A percentile compares a stretch with the other conserved stretches of the same genome.
Conservation (phyloP, 2,113 vertebrate genomes). For the Cathartes aura region DNA sequence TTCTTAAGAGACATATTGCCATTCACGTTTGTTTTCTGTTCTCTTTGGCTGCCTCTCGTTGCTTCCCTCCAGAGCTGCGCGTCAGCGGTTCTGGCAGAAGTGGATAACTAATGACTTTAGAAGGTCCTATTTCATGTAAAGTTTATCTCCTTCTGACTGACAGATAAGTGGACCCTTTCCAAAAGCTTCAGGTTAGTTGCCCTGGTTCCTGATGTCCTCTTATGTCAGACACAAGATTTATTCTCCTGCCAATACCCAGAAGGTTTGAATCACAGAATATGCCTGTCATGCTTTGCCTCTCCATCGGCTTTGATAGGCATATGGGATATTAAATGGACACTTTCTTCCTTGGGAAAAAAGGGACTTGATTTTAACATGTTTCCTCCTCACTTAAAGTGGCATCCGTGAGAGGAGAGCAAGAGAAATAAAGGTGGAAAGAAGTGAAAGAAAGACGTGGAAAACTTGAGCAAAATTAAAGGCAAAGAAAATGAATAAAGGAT, state of each 20-base stretch:
- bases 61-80: conserved; percentile 26
- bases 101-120: conserved; percentile 14
- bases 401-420: not conserved
- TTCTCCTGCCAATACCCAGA: conserved; percentile 46
- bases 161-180: conserved; percentile 39
- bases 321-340: conserved; percentile 14
- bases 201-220: conserved; percentile 4
- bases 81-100: conserved; percentile 44
- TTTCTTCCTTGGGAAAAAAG: conserved; percentile 15
- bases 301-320: not conserved
- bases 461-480: not conserved
- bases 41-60: conserved; percentile 43
- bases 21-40: conserved; percentile 57
- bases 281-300: not conserved
- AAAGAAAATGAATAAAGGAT: not conserved
- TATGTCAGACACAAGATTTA: conserved; percentile 52
- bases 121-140: conserved; percentile 45
- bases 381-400: not conserved
- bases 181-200: conserved; percentile 47
- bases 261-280: not conserved
- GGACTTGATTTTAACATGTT: conserved; percentile 1
- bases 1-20: not conserved
- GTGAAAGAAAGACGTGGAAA: not conserved
- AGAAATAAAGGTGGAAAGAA: not conserved
- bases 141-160: conserved; percentile 62